Evolutionary conservation across 2,113 vertebrate genomes (phyloP), one percentile per base, ranked within the genome.

Genomic region (Archilochus colubris): DNA sequence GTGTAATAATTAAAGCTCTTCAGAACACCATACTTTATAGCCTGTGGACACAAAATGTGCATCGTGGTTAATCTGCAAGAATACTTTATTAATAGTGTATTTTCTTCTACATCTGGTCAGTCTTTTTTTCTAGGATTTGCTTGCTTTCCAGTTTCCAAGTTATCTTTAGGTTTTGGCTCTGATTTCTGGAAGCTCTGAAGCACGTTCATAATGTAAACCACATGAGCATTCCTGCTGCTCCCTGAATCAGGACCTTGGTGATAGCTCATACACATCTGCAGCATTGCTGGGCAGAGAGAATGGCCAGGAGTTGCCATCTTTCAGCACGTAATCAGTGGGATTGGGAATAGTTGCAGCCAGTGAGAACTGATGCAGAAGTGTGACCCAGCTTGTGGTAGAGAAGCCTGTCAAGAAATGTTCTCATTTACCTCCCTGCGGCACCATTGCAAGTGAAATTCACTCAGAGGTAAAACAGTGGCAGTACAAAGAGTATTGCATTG

Each of bases 161-260:
- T 93, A 94, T 95, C 95, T 94, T 94, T 94, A 78, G 44, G 30
- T 88, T 89, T 86, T 97, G 96, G 94, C 95, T 88, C 64, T 75
- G 31, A 8, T 81, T 95, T 78, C 86, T 95, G 93, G 94, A 90
- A 94, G 79, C 86, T 95, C 73, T 78, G 73, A 94, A 88, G 89
- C 93, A 92, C n/a, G 40, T 95, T 66, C 66, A 7, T 97, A 88
- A 96, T 95, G 92, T 50, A 67, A 96, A 92, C 55, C 95, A 94
- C 94, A 95, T 96, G 94, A 95, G 57, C 58, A 59, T 95, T 93
- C 67, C 68, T 3, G 7, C 59, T 81, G 85, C 72, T 94, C 70
- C 91, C 94, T 38, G 76, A 57, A 33, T 78, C 88, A 67, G 80
- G 82, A 80, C 93, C 78, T 83, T 12, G 24, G 90, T 83, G 91